phyloP scores from a whole-genome alignment of 2,888 invertebrate species.

The Ectemnius cavifrons region DNA sequence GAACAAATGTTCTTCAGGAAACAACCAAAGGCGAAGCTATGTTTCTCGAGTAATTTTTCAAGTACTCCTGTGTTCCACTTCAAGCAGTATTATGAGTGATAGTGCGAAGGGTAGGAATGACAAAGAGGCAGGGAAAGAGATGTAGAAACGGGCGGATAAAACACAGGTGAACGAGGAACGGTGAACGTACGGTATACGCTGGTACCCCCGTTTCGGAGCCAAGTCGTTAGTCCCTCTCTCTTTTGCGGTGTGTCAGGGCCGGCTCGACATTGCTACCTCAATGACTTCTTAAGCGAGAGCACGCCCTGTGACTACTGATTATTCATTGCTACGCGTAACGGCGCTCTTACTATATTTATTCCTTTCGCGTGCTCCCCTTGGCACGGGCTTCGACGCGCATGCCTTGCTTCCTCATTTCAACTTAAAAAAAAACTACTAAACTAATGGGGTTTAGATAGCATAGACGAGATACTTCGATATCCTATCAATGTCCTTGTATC shows the following conservation, averaged over 20 bases:
- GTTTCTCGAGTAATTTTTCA: too few relatives aligned
- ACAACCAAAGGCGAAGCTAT: too few relatives aligned
- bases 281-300: constrained; percentile 32
- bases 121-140: constrained; percentile 17
- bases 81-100: constrained; percentile 14
- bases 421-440: too few relatives aligned
- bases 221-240: constrained; percentile 59
- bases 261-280: constrained; percentile 38
- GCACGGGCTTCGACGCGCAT: neutral
- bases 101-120: neutral
- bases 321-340: constrained; percentile 39
- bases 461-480: neutral
- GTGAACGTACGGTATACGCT: constrained; percentile 56
- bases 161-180: constrained; percentile 51
- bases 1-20: too few relatives aligned
- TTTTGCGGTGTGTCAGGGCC: constrained; percentile 46
- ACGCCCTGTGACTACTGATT: constrained; percentile 45
- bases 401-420: neutral
- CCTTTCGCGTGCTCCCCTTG: constrained; percentile 20
- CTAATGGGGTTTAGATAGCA: too few relatives aligned
- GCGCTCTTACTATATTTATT: constrained; percentile 38
- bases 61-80: too few relatives aligned
- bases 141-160: constrained; percentile 53
- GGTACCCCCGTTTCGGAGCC: constrained; percentile 57
- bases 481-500: neutral